Evolutionary conservation across 30 jellyfish, hydroid and myxozoan species (phyloP), one percentile per base, ranked within the genome.

Genomic region (Rhopilema esculentum): DNA sequence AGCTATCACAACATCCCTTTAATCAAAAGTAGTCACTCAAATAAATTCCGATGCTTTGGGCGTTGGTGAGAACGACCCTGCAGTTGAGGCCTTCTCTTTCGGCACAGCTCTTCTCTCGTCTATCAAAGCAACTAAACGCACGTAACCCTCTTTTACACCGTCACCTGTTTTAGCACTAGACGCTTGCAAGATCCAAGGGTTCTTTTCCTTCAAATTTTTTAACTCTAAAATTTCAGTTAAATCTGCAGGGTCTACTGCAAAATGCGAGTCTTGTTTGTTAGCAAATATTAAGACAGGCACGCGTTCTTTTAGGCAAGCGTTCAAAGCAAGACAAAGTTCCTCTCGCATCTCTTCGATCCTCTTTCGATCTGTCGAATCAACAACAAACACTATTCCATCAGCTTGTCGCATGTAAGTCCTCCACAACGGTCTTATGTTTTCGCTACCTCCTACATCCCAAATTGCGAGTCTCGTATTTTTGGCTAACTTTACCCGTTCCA

Each of bases 371-470:
- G 97, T 67, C 49, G 97, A 82, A 72, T 93, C 98, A 22, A 93
- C 88, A 16, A 93, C 98, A 51, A 88, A 93, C n/a, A 93, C 89
- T 12, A 93, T 82, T n/a, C 92, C 98, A 64, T 93, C 98, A 20
- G 98, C 96, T 65, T 84, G 91, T 69, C 98, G 89, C 67, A 93
- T 76, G 85, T 93, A 93, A 1, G 97, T 93, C 66, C 91, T 80
- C 98, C 98, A 93, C 70, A 93, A 79, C 57, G 98, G 98, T 40
- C 98, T 49, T 20, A 93, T 72, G 20, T 73, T 93, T 24, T 85
- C 97, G 40, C 79, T 66, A 12, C 98, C 98, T 23, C 97, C 97
- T 27, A 90, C 96, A 64, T 93, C 98, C 98, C 98, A 93, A 22
- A 93, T 53, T 4, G 88, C 28, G 27, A 93, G 86, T 49, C 96